Percentiles rank a stretch among this genome's conserved stretches.
Evolutionary conservation across 1,140 invertebrate species (phyloP).

Genomic region (Diorhabda carinulata): DNA sequence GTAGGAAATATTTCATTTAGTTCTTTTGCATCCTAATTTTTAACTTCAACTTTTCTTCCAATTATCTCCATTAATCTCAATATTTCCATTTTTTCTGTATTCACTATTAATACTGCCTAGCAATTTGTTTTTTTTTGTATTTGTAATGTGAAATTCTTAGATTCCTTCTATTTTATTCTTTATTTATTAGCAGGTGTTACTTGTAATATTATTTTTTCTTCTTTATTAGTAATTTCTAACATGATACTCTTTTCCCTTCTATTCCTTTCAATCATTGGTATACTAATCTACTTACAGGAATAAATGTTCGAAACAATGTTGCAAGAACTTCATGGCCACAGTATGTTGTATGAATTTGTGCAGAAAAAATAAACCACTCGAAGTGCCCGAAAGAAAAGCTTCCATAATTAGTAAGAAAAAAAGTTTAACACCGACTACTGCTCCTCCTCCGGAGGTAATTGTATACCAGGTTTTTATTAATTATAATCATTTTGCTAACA

Average conservation of each 20-base stretch:
- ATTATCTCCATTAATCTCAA: too few relatives aligned
- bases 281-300: constrained; percentile 22
- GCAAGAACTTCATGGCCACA: constrained; percentile 33
- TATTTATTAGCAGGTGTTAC: too few relatives aligned
- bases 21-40: too few relatives aligned
- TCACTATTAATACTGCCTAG: too few relatives aligned
- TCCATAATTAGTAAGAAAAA: constrained; percentile 60
- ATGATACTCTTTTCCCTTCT: background rate
- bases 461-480: background rate
- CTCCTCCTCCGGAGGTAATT: constrained; percentile 56
- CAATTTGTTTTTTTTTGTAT: too few relatives aligned
- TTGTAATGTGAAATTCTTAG: too few relatives aligned
- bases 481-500: background rate
- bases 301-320: constrained; percentile 35
- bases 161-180: too few relatives aligned
- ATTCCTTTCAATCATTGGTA: background rate
- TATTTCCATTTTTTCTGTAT: too few relatives aligned
- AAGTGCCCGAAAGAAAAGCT: constrained; percentile 49
- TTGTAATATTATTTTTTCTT: too few relatives aligned
- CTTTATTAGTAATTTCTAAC: background rate
- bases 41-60: too few relatives aligned
- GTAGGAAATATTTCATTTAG: too few relatives aligned
- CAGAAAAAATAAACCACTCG: constrained; percentile 44
- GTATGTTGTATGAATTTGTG: constrained; percentile 46
- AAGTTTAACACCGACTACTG: constrained; percentile 54